phyloP scores from a whole-genome alignment of 2,113 vertebrate genomes.

The Gopherus flavomarginatus region DNA sequence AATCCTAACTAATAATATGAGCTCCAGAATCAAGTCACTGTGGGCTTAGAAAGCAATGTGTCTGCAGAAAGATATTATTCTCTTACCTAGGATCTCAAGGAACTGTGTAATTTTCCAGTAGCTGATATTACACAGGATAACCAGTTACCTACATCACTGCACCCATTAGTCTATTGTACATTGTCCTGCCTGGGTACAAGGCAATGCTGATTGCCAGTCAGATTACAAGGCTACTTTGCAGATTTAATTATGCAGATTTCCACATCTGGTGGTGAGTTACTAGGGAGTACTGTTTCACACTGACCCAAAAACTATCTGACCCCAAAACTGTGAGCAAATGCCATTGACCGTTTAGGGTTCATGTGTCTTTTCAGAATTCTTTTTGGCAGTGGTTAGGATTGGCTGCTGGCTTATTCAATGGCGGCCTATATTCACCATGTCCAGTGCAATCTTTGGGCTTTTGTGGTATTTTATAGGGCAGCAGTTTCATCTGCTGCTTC shows the following conservation, averaged over 20 bases:
- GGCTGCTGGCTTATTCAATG: background rate
- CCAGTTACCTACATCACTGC: background rate
- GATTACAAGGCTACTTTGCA: background rate
- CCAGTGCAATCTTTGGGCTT: background rate
- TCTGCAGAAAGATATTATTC: background rate
- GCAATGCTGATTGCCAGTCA: background rate
- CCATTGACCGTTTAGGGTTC: background rate
- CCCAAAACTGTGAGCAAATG: background rate
- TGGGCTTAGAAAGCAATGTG: background rate
- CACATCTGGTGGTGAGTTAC: background rate
- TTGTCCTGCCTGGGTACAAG: background rate
- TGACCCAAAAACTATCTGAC: background rate
- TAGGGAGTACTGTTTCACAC: too few species aligned
- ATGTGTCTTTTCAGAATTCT: background rate
- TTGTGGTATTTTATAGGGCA: background rate
- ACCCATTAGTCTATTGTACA: background rate
- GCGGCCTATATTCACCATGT: background rate
- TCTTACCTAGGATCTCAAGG: background rate
- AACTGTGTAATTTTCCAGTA: background rate
- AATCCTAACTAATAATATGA: background rate
- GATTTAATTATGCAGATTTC: background rate
- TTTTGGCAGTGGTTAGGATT: background rate
- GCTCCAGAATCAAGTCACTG: background rate
- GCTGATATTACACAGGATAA: background rate
- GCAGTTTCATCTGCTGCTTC: background rate